Conservation (phyloP, 2,797 vertebrate genomes). For the Cyclopterus lumpus region DNA sequence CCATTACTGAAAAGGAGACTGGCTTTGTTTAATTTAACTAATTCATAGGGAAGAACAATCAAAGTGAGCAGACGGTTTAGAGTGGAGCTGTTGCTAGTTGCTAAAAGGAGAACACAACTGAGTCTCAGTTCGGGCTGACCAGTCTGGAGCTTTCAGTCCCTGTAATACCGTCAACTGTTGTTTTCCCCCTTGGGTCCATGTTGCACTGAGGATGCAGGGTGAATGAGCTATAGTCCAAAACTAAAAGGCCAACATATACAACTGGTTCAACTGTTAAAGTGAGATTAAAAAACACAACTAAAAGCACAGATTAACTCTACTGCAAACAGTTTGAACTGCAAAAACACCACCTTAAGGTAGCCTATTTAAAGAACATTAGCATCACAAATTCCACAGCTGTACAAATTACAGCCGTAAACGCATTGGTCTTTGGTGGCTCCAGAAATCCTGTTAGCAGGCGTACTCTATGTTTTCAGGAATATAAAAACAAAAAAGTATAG, state of each 20-base stretch:
- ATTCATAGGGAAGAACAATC: neutral
- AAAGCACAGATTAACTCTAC: neutral
- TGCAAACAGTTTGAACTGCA: neutral
- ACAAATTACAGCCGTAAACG: neutral
- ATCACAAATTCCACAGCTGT: neutral
- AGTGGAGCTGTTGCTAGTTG: neutral
- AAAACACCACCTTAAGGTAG: neutral
- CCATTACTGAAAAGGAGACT: neutral
- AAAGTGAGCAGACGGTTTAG: neutral
- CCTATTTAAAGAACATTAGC: neutral
- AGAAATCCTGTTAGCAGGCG: neutral
- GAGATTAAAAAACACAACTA: neutral
- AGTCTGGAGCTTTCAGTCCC: neutral
- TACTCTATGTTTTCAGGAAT: neutral
- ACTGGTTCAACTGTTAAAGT: neutral
- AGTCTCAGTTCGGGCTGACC: neutral
- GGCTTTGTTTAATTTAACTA: neutral
- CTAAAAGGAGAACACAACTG: neutral
- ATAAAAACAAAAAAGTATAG: neutral
- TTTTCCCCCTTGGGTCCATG: neutral
- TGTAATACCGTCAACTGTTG: neutral
- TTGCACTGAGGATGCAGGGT: conserved; percentile 5
- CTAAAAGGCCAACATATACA: neutral
- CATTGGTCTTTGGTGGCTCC: neutral
- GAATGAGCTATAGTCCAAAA: neutral